These are phyloP conservation scores for Turritopsis dohrnii DNA, from an alignment of 30 jellyfish, hydroid and myxozoan genomes.

Conservation along the genomic window DNA sequence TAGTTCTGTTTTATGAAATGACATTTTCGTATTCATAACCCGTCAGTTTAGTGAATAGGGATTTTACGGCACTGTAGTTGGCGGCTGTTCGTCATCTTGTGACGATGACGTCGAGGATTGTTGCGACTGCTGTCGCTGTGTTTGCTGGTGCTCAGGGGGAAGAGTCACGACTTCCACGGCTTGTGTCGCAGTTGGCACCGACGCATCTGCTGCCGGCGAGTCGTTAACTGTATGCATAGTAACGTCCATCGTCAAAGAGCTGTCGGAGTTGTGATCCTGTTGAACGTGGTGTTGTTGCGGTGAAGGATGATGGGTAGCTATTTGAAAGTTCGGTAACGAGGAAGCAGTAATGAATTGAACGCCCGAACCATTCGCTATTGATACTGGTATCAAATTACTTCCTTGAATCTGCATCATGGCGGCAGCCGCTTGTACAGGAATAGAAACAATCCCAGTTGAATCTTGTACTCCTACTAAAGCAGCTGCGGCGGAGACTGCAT, in stretches of 20 bases:
- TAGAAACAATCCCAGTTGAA: slow-evolving; percentile 81
- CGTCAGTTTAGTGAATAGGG: background rate
- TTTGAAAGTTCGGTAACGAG: slow-evolving; percentile 28
- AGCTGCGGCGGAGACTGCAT: slow-evolving; percentile 85
- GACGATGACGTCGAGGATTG: too few species aligned
- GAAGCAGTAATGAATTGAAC: slow-evolving; percentile 35
- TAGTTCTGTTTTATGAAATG: background rate
- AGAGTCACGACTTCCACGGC: slow-evolving; percentile 34
- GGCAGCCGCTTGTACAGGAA: slow-evolving; percentile 95
- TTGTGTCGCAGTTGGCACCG: slow-evolving; percentile 33
- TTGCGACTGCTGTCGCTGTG: too few species aligned
- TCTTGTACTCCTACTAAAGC: slow-evolving; percentile 89
- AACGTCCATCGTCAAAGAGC: slow-evolving; percentile 23
- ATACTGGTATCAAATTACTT: slow-evolving; percentile 33
- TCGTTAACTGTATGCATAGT: slow-evolving; percentile 27
- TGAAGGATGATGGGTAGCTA: slow-evolving; percentile 7
- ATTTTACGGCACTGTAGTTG: background rate
- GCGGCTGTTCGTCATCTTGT: background rate
- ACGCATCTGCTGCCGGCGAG: background rate
- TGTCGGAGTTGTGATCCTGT: slow-evolving; percentile 9
- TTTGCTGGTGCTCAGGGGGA: slow-evolving; percentile 17
- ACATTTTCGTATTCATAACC: too few species aligned
- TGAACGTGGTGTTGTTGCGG: slow-evolving; percentile 17
- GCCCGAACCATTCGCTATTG: slow-evolving; percentile 27
- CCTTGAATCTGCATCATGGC: slow-evolving; percentile 99